These are phyloP conservation scores for Calypte anna DNA, from an alignment of 2,113 vertebrate species.

Conservation along the genomic window DNA sequence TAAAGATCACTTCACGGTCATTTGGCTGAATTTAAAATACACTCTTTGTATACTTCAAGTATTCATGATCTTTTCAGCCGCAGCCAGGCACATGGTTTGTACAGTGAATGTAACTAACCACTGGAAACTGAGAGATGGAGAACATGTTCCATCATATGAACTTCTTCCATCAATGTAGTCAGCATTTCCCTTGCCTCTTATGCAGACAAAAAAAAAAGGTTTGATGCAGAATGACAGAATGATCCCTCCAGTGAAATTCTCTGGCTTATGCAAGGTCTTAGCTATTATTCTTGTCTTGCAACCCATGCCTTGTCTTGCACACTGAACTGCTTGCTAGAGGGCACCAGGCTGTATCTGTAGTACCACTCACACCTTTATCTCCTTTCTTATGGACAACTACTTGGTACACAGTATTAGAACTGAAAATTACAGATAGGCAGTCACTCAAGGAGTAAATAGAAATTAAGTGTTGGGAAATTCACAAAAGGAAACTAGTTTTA, in stretches of 20 bases:
- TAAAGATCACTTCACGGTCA: background rate
- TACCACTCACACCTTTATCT: background rate
- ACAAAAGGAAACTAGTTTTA: background rate
- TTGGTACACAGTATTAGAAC: background rate
- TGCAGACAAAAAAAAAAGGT: background rate
- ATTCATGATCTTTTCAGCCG: conserved; percentile 31
- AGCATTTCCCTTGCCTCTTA: conserved; percentile 25
- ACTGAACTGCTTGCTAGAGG: background rate
- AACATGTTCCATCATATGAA: conserved; percentile 32
- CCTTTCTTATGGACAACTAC: background rate
- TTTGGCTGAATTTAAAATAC: conserved; percentile 18
- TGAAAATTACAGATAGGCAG: background rate
- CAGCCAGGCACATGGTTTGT: conserved; percentile 7
- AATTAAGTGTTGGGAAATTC: background rate
- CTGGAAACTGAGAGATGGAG: conserved; percentile 30
- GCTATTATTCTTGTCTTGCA: background rate
- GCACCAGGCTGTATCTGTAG: background rate
- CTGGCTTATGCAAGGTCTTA: background rate
- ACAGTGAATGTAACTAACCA: background rate
- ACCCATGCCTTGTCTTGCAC: background rate
- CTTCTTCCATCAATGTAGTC: conserved; percentile 7
- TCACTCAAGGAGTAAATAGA: background rate
- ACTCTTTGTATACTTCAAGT: background rate
- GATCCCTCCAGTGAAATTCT: conserved; percentile 1
- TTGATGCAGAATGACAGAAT: conserved; percentile 18